Base-by-base conservation (phyloP, 2,797 vertebrate species). In the Tinamus major region DNA sequence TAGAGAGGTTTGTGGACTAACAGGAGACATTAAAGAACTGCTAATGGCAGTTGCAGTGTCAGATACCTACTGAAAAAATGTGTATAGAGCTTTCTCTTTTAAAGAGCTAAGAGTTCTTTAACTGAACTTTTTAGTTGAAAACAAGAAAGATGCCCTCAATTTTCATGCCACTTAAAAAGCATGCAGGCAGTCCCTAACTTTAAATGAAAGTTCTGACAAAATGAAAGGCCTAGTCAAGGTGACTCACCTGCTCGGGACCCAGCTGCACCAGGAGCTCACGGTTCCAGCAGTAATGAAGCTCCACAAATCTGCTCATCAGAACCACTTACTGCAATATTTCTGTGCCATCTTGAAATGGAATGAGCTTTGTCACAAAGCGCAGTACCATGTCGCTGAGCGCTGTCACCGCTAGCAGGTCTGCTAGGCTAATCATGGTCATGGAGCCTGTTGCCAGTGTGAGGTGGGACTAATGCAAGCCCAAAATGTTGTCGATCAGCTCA, bases 301-400 rank as follows among this genome's bases (percentile, higher is more conserved):
- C 55, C 56, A 39, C 33, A 20, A 3, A 65, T 48, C 9, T 37
- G 3, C n/a, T 48, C 49, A 2, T 63, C 21, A 35, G 23, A 77
- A 39, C 58, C 65, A 27, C 23, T 33, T 31, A 13, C 48, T 29
- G 65, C 1, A 51, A 17, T 63, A 6, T 11, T 31, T 37, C 61
- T 27, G 0, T 35, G n/a, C 17, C 27, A 39, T 10, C 29, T 33
- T 48, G 0, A 9, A 19, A 11, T 0, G 3, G 23, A 42, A 1
- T 24, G 69, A 51, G 56, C 68, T 39, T 24, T 49, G 26, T 23
- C 37, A 5, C 18, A 6, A 11, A 26, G 51, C 14, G 4, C 27
- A n/a, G 10, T 48, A 6, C 69, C 3, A 0, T 3, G 8, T 48
- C 79, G 4, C 1, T 26, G 13, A 49, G 42, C 37, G 11, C 31